phyloP scores from a whole-genome alignment of 2,797 vertebrate species.

The Melanotaenia parkinsoni region DNA sequence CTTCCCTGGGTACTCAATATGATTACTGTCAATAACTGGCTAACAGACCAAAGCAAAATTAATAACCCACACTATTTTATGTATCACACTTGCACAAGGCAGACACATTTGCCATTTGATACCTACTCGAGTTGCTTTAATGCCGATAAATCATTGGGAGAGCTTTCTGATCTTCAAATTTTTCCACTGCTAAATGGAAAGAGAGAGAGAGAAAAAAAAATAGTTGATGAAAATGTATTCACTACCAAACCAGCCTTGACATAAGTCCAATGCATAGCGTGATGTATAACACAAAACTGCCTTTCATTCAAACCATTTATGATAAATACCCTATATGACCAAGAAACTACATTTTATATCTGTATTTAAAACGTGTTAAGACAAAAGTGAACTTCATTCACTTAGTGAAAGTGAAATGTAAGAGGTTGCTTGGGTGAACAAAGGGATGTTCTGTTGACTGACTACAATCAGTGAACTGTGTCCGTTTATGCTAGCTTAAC shows the following conservation, averaged over 20 bases:
- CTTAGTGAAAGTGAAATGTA: constrained; percentile 21
- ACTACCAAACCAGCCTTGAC: background rate
- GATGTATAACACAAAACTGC: background rate
- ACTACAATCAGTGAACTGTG: constrained; percentile 20
- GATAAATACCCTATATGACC: background rate
- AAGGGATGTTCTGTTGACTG: constrained; percentile 51
- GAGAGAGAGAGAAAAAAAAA: background rate
- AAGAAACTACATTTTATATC: background rate
- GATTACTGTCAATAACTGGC: background rate
- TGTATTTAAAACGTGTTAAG: constrained; percentile 12
- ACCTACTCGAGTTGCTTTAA: constrained; percentile 74
- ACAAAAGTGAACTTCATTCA: constrained; percentile 21
- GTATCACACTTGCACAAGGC: background rate
- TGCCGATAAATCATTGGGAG: constrained; percentile 75
- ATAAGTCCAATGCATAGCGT: background rate
- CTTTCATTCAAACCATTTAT: background rate
- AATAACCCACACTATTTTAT: background rate
- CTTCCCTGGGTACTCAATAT: background rate
- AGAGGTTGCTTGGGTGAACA: constrained; percentile 43
- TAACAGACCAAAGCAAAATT: background rate
- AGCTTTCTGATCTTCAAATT: constrained; percentile 56
- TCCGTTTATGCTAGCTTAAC: constrained; percentile 6
- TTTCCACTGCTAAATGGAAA: constrained; percentile 55
- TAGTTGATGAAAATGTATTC: constrained; percentile 8
- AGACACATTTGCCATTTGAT: constrained; percentile 8